These are phyloP conservation scores for Simalia tracyae DNA, from an alignment of 2,797 vertebrate species.

Conservation along the genomic window DNA sequence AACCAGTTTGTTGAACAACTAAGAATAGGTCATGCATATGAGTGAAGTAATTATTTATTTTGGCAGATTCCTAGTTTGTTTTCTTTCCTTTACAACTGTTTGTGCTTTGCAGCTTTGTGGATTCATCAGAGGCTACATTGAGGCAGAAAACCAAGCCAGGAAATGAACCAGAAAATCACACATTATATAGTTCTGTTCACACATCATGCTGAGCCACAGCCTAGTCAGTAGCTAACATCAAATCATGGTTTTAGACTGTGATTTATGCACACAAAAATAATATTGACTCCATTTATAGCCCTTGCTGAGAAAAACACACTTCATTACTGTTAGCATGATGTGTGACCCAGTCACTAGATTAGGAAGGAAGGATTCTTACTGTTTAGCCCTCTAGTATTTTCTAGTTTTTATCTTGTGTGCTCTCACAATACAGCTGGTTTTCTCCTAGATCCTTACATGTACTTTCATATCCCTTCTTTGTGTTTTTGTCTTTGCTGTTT, in stretches of 20 bases:
- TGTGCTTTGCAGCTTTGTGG: background rate
- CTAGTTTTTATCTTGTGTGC: background rate
- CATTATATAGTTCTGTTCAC: background rate
- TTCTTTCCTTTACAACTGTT: background rate
- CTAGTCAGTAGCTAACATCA: background rate
- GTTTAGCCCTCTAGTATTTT: background rate
- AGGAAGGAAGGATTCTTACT: background rate
- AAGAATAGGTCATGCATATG: background rate
- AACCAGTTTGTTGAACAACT: background rate
- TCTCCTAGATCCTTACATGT: background rate
- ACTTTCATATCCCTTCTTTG: background rate
- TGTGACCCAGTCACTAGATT: background rate
- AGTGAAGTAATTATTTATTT: background rate
- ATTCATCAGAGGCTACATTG: background rate
- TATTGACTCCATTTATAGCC: background rate
- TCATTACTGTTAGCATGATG: background rate
- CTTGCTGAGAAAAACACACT: background rate
- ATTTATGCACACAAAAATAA: too few species aligned
- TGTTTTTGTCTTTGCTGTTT: conserved; percentile 30
- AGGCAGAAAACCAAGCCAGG: background rate
- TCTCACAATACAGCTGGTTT: background rate
- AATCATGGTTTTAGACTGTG: background rate
- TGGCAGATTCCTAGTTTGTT: background rate
- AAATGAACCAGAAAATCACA: background rate
- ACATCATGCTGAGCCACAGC: background rate